phyloP scores from a whole-genome alignment of 2,113 vertebrate genomes.

The Pseudopodoces humilis region DNA sequence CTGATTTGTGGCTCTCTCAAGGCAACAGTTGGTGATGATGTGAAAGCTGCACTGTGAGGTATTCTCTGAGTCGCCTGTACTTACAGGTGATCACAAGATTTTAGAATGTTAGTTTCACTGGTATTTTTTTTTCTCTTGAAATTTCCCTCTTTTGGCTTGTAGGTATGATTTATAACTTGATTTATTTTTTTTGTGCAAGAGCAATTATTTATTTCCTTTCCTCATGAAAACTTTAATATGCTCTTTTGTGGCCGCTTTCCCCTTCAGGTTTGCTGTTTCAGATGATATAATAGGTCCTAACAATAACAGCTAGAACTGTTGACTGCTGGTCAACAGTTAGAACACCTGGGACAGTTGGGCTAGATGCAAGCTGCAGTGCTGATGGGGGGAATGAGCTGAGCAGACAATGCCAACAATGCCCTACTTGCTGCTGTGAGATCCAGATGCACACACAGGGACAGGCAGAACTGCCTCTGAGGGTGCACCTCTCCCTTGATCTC shows the following conservation, averaged over 20 bases:
- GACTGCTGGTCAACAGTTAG: background rate
- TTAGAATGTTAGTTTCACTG: background rate
- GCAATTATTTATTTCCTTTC: conserved; percentile 5
- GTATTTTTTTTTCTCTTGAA: background rate
- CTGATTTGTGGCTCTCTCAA: background rate
- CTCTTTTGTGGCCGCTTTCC: background rate
- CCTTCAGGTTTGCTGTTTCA: background rate
- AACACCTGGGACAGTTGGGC: background rate
- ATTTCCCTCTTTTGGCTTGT: background rate
- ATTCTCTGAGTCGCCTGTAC: background rate
- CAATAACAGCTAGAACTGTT: background rate
- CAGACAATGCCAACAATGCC: background rate
- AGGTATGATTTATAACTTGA: background rate
- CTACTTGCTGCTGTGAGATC: background rate
- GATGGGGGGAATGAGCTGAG: background rate
- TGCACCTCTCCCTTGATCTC: background rate
- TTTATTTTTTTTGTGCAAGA: background rate
- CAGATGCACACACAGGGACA: background rate
- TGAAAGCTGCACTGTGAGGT: background rate
- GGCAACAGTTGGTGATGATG: background rate
- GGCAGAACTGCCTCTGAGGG: background rate
- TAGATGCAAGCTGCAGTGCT: background rate
- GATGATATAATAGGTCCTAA: background rate
- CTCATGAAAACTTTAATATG: background rate
- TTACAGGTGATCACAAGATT: background rate